phyloP scores from a whole-genome alignment of 2,888 invertebrate genomes.

The Litoditis marina region DNA sequence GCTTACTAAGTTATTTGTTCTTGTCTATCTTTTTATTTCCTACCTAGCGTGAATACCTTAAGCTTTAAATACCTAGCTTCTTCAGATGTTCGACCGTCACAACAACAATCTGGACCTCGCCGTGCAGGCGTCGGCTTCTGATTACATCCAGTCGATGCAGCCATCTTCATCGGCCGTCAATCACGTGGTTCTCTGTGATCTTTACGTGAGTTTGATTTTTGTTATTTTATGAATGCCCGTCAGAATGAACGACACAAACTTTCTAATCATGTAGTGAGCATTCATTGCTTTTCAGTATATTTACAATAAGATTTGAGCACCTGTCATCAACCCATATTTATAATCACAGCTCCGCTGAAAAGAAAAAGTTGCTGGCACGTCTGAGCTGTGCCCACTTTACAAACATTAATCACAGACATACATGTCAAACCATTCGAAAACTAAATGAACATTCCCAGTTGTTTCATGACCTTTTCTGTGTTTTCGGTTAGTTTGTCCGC shows the following conservation, averaged over 20 bases:
- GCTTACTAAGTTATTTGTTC: too few species aligned
- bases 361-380: not conserved
- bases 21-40: too few species aligned
- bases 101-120: slow-evolving; percentile 41
- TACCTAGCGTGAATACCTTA: too few species aligned
- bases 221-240: not conserved
- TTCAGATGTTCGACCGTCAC: slow-evolving; percentile 48
- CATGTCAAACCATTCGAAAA: too few species aligned
- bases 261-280: too few species aligned
- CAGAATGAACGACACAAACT: too few species aligned
- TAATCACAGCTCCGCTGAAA: too few species aligned
- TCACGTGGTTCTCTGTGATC: slow-evolving; percentile 27
- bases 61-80: too few species aligned
- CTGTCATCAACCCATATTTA: too few species aligned
- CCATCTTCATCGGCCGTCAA: slow-evolving; percentile 44
- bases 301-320: too few species aligned
- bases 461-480: slow-evolving; percentile 1
- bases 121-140: slow-evolving; percentile 32
- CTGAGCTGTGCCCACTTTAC: not conserved
- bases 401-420: too few species aligned
- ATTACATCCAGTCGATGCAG: slow-evolving; percentile 38
- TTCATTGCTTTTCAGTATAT: too few species aligned
- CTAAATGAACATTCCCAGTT: slow-evolving; percentile 8
- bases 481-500: slow-evolving; percentile 18
- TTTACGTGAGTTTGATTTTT: slow-evolving; percentile 30